A percentile compares a stretch with the other conserved stretches of the same genome.
Conservation (phyloP, 2,888 invertebrate species). For the Pilophorus perplexus region DNA sequence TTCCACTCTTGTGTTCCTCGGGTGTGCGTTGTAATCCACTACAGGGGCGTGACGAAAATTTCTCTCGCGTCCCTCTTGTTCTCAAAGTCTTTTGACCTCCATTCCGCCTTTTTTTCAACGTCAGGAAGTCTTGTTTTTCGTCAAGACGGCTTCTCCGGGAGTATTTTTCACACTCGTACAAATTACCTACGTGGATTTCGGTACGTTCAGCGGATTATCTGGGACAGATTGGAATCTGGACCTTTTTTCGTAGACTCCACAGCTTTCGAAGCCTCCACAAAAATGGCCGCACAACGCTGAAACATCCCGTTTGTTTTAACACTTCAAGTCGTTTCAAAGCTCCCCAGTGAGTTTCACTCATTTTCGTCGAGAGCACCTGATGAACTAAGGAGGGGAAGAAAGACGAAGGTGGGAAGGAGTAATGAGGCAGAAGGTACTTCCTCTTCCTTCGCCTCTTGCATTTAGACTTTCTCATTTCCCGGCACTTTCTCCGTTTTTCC, state of each 20-base stretch:
- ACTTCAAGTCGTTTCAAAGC: too few species aligned
- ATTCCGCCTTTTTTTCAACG: not conserved
- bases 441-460: not conserved
- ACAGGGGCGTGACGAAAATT: slow-evolving; percentile 1
- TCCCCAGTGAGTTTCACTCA: too few species aligned
- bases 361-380: not conserved
- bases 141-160: too few species aligned
- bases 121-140: too few species aligned
- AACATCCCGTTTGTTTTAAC: too few species aligned
- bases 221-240: too few species aligned
- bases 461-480: not conserved
- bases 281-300: too few species aligned
- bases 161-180: too few species aligned
- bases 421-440: not conserved
- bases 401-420: not conserved
- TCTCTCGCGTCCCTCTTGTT: not conserved
- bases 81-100: not conserved
- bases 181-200: too few species aligned
- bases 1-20: not conserved
- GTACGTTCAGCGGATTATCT: too few species aligned
- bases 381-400: not conserved
- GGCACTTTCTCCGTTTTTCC: not conserved
- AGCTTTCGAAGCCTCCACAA: too few species aligned
- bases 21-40: not conserved
- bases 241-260: too few species aligned